Base-by-base conservation (phyloP, 2,113 vertebrate species). In the Percina caprodes region DNA sequence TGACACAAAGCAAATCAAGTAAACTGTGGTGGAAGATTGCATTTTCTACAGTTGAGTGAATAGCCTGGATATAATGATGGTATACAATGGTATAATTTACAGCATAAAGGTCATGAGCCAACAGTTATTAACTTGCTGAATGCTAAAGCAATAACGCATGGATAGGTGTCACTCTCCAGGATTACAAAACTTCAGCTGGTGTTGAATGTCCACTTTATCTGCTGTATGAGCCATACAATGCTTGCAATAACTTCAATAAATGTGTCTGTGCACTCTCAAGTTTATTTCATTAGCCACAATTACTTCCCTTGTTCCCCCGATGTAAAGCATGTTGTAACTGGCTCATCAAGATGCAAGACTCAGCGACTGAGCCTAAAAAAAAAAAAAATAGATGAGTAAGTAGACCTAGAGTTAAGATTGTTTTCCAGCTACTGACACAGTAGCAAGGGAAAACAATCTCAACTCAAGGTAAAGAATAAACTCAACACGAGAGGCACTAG, bases 1-100 rank as follows among this genome's bases (percentile, higher is more conserved):
- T 48, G 72, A 84, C 77, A 73, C 3, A 61, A 72, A 69, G 71
- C 63, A 83, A 84, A 90, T 81, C 81, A 89, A 88, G 49, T 12
- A 71, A 73, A 77, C 59, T 63, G 65, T 6, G 23, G 60, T 33
- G 67, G 56, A 26, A 84, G 79, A 85, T 80, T 78, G 52, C 72
- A 69, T 84, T 88, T 78, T 33, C 55, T 59, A 39, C 72, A 72
- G 74, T 78, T 56, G 83, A 81, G 49, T 60, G 42, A 46, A 59
- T 33, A 48, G 55, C 26, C 15, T 35, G 18, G 23, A 51, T 68
- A 21, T 77, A 55, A 24, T 33, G 56, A 59, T 9, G 10, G n/a
- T 16, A n/a, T 6, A 19, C 7, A 10, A n/a, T 61, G 5, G 33
- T 16, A 42, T 33, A 6, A 26, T 30, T 16, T 51, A 16, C 21